phyloP scores from a whole-genome alignment of 2,113 vertebrate genomes.

The Globicephala melas region DNA sequence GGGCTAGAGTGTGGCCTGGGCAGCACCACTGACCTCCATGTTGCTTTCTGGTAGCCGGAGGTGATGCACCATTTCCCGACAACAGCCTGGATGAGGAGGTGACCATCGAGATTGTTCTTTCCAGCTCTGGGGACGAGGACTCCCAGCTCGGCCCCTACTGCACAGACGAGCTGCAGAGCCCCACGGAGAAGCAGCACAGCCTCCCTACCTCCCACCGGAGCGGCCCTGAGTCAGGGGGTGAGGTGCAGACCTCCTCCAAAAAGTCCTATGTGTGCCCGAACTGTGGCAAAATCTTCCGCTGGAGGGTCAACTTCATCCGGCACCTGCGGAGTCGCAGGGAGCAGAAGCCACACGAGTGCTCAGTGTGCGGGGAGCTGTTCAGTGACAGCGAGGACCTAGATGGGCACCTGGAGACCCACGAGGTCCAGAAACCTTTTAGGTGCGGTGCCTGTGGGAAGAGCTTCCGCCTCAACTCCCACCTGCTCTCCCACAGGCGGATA shows the following conservation, averaged over 20 bases:
- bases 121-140: conserved; percentile 72
- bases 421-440: conserved; percentile 61
- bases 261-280: conserved; percentile 69
- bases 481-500: conserved; percentile 54
- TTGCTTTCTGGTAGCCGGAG: not conserved
- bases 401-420: conserved; percentile 67
- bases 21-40: not conserved
- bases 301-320: conserved; percentile 74
- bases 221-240: fast-evolving
- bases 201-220: not conserved
- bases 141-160: conserved; percentile 54
- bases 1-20: not conserved
- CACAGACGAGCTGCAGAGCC: not conserved
- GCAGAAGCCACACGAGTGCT: conserved; percentile 55
- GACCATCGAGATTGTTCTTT: conserved; percentile 72
- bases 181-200: not conserved
- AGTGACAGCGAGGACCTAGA: conserved; percentile 67
- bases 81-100: conserved; percentile 60
- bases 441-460: conserved; percentile 70
- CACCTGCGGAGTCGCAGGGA: conserved; percentile 70
- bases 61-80: not conserved
- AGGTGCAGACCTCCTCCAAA: not conserved
- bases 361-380: conserved; percentile 64
- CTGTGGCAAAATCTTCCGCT: conserved; percentile 74
- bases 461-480: conserved; percentile 70